phyloP scores from a whole-genome alignment of 2,113 vertebrate species.

The Sprattus sprattus region DNA sequence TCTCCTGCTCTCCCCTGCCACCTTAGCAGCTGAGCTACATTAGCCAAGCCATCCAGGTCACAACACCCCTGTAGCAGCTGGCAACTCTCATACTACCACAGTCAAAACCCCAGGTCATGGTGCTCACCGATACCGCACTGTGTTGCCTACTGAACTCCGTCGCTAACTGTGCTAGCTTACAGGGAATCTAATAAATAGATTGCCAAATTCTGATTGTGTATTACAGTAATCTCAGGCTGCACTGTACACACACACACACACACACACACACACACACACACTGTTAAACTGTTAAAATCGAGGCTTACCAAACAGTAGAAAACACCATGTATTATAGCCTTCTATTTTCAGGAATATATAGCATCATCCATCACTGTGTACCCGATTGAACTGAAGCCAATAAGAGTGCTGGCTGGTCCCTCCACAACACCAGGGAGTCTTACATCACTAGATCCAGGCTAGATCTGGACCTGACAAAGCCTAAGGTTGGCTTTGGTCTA shows the following conservation, averaged over 20 bases:
- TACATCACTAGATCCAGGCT: background rate
- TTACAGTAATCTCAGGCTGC: no score
- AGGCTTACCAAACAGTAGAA: background rate
- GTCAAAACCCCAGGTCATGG: no score
- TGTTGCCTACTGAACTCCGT: background rate
- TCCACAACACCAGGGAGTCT: background rate
- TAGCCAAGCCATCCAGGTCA: no score
- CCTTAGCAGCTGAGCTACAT: no score
- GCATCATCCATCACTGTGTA: constrained; percentile 1
- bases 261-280: constrained; percentile 6
- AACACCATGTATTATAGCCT: background rate
- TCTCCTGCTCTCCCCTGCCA: background rate
- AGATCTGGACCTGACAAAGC: no score
- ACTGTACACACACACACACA: background rate
- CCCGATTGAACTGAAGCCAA: background rate
- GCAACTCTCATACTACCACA: no score
- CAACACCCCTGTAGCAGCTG: no score
- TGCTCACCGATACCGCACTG: background rate
- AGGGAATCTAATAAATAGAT: no score
- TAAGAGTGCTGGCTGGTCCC: no score
- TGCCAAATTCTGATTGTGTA: no score
- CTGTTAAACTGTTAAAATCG: background rate
- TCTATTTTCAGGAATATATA: constrained; percentile 6
- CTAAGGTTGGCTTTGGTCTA: no score
- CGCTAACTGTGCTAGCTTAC: no score